These are phyloP conservation scores for Drosophila birchii DNA, from an alignment of 2,888 invertebrate species.

Conservation along the genomic window DNA sequence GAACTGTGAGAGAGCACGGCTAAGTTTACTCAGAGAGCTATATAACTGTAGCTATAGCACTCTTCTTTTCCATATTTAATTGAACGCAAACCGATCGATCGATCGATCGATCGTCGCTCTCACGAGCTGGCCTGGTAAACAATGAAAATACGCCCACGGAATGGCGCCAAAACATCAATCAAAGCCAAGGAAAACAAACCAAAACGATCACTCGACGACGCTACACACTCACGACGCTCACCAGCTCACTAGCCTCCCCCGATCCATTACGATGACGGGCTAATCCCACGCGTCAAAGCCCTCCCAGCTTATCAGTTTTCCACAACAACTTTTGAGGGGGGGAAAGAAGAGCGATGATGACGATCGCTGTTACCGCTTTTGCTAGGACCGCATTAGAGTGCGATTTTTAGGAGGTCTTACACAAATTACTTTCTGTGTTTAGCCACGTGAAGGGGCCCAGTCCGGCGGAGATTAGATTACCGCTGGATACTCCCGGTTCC, in stretches of 20 bases:
- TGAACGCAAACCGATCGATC: slow-evolving; percentile 18
- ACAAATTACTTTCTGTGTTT: slow-evolving; percentile 39
- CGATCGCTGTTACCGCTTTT: neutral
- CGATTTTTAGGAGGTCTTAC: slow-evolving; percentile 37
- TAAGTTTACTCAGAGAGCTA: slow-evolving; percentile 1
- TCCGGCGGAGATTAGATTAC: slow-evolving; percentile 42
- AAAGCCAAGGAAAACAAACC: slow-evolving; percentile 50
- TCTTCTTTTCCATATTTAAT: slow-evolving; percentile 24
- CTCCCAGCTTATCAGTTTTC: slow-evolving; percentile 65
- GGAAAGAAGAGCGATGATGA: slow-evolving; percentile 29
- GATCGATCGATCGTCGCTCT: slow-evolving; percentile 23
- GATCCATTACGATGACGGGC: slow-evolving; percentile 55
- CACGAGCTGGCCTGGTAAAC: slow-evolving; percentile 28
- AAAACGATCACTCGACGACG: slow-evolving; percentile 35
- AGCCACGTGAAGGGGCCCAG: slow-evolving; percentile 66
- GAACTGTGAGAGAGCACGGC: slow-evolving; percentile 48
- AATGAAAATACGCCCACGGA: slow-evolving; percentile 55
- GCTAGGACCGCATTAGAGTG: slow-evolving; percentile 13
- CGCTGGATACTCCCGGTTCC: slow-evolving; percentile 19
- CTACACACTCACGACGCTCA: slow-evolving; percentile 3
- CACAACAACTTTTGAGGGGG: slow-evolving; percentile 3
- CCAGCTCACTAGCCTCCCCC: slow-evolving; percentile 7
- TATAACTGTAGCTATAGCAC: slow-evolving; percentile 23
- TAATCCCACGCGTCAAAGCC: slow-evolving; percentile 59
- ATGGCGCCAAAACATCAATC: slow-evolving; percentile 77